Evolutionary conservation across 2,888 invertebrate genomes (phyloP).

Genomic region (Mythimna albipuncta): DNA sequence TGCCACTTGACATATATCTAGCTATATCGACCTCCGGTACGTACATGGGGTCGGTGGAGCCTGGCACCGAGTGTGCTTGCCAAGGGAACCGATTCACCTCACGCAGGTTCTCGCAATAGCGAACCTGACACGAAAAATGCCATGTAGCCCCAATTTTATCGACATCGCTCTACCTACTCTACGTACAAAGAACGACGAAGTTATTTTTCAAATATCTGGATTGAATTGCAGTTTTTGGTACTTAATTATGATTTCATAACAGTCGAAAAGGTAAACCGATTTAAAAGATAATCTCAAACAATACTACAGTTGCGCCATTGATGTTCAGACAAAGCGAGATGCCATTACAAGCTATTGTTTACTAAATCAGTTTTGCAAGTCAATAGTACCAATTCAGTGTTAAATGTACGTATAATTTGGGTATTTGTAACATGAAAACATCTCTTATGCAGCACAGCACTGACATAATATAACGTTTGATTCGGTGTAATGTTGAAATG

Average conservation of each 20-base stretch:
- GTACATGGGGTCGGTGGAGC: slow-evolving; percentile 81
- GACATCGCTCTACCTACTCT: slow-evolving; percentile 34
- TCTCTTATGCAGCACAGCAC: slow-evolving; percentile 8
- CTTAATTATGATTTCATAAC: slow-evolving; percentile 64
- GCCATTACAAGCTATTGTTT: slow-evolving; percentile 86
- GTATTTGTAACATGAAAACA: slow-evolving; percentile 38
- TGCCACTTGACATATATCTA: slow-evolving; percentile 69
- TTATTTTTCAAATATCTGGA: slow-evolving; percentile 20
- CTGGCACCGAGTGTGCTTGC: slow-evolving; percentile 84
- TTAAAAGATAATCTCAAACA: slow-evolving; percentile 80
- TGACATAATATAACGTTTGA: slow-evolving; percentile 12
- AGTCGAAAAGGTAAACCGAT: slow-evolving; percentile 67
- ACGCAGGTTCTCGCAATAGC: slow-evolving; percentile 78
- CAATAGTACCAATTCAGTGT: slow-evolving; percentile 71
- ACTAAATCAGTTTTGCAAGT: slow-evolving; percentile 80
- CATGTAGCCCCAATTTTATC: slow-evolving; percentile 67
- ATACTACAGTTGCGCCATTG: slow-evolving; percentile 81
- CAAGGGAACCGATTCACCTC: slow-evolving; percentile 77
- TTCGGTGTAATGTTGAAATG: slow-evolving; percentile 26
- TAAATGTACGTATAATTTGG: slow-evolving; percentile 71
- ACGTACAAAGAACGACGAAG: slow-evolving; percentile 2
- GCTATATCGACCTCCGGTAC: slow-evolving; percentile 78
- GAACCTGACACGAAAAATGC: slow-evolving; percentile 76
- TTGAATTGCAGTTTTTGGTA: slow-evolving; percentile 28
- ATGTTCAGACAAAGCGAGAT: slow-evolving; percentile 81